phyloP scores from a whole-genome alignment of 2,797 vertebrate genomes.

The Lithobates sylvaticus region DNA sequence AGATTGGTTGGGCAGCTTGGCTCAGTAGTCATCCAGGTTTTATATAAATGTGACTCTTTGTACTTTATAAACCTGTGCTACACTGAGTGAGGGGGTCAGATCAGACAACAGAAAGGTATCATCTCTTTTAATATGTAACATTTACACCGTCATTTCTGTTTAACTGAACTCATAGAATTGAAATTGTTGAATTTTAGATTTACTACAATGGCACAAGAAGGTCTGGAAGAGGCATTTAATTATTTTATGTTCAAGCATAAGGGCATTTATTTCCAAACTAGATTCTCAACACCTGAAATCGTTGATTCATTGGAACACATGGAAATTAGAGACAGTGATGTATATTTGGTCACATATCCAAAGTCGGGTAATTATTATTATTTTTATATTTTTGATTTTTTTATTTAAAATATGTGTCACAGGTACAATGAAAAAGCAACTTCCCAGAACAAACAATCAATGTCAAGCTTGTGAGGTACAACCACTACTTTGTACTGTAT shows the following conservation, averaged over 20 bases:
- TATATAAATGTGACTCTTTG: background rate
- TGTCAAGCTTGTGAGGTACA: no score
- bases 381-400: no score
- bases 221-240: background rate
- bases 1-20: background rate
- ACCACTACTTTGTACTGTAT: no score
- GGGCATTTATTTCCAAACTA: background rate
- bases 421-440: no score
- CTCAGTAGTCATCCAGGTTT: background rate
- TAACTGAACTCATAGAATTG: background rate
- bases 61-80: background rate
- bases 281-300: background rate
- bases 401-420: no score
- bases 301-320: slow-evolving; percentile 47
- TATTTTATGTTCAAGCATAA: slow-evolving; percentile 5
- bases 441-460: no score
- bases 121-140: background rate
- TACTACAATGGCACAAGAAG: slow-evolving; percentile 9
- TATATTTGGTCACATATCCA: slow-evolving; percentile 62
- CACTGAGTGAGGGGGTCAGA: background rate
- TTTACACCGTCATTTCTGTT: background rate
- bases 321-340: slow-evolving; percentile 59
- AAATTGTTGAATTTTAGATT: background rate
- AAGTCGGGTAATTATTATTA: slow-evolving; percentile 66
- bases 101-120: background rate